Base-by-base conservation (phyloP, 2,888 invertebrate genomes). In the Drosophila niveifrons region DNA sequence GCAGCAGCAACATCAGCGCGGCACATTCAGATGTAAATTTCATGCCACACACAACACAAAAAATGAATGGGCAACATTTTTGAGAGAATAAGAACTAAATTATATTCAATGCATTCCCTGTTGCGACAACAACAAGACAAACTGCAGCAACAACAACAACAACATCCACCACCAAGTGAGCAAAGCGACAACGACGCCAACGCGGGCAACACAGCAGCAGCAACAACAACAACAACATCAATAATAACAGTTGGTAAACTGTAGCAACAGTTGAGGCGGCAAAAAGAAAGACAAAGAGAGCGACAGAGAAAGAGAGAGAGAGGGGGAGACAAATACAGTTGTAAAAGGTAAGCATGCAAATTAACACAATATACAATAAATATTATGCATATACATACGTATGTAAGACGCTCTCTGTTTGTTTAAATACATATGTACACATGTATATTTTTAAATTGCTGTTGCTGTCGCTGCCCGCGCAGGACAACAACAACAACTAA, bases 181-280 rank as follows among this genome's bases (percentile, higher is more conserved):
- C 71, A 47, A 56, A 58, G 10, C 13, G 29, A 48, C 47, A 41
- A 58, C 56, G 46, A 77, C 78, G 65, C 73, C 58, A 72, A 75
- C 73, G 51, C 58, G 48, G 62, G 57, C 58, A 66, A 17, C 51
- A 48, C 44, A 64, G 75, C 44, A 58, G 59, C 59, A 58, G 59
- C 59, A 58, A 52, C 66, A 44, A 53, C 29, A 53, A 18, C 56
- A 62, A 52, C 34, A 57, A 64, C 31, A 48, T 48, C 44, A 55
- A 55, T 23, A 11, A 50, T 39, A 65, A 71, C 53, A 55, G 43
- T 59, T 53, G 43, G 28, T 46, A 50, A 62, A 55, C 55, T 67
- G 65, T 70, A 58, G 71, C 75, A 75, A 77, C 79, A 78, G 82
- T 87, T 87, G 85, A 69, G 66, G 79, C 82, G 79, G 72, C 73